Conservation (phyloP, 53 echinoderm and acorn worm genomes). For the Mesocentrotus franciscanus region DNA sequence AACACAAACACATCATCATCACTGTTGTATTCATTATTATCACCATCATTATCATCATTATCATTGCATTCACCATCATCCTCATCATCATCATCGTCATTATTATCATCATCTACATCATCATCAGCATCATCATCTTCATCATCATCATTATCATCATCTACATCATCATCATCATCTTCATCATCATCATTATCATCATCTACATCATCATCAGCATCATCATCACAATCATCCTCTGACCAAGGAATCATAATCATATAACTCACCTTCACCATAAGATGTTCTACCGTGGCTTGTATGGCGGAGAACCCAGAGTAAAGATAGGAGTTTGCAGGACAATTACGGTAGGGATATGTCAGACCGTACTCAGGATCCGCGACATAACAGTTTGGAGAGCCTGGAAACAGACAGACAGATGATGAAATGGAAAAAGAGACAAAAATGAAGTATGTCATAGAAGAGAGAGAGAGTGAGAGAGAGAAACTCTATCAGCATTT, state of each 20-base stretch:
- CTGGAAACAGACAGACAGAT: background rate
- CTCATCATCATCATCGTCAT: background rate
- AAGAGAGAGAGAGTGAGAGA: background rate
- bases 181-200: slow-evolving; percentile 5
- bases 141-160: background rate
- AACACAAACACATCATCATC: background rate
- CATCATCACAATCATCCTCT: background rate
- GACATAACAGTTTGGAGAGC: background rate
- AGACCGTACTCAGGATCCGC: background rate
- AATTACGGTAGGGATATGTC: slow-evolving; percentile 26
- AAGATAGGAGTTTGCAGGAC: slow-evolving; percentile 73
- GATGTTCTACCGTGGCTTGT: slow-evolving; percentile 74
- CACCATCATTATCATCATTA: background rate
- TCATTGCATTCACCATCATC: background rate
- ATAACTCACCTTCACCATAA: slow-evolving; percentile 71
- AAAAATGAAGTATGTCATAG: background rate
- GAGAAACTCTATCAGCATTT: background rate
- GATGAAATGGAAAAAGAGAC: background rate
- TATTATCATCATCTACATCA: background rate
- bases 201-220: background rate
- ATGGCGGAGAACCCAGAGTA: slow-evolving; percentile 74
- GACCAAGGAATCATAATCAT: too few relatives aligned
- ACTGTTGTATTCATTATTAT: background rate
- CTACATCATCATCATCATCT: background rate
- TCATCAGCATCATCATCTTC: background rate